Percentiles rank a stretch among this genome's conserved stretches.
These are phyloP conservation scores for Listronotus bonariensis DNA, from an alignment of 1,140 invertebrate species.

Conservation along the genomic window DNA sequence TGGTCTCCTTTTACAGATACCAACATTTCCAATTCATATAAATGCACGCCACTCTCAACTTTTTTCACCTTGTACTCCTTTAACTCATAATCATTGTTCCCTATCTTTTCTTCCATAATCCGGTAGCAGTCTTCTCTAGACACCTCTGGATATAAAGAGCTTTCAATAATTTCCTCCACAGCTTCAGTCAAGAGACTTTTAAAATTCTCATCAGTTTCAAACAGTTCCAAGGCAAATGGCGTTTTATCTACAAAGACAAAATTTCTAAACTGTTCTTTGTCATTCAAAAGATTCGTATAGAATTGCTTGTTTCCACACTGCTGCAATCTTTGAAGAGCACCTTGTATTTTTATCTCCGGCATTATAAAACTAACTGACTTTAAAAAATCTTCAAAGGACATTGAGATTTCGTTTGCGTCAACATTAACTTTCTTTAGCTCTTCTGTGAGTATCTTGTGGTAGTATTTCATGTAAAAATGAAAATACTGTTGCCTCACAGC, in stretches of 20 bases:
- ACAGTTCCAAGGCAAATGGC: slow-evolving; percentile 28
- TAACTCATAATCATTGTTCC: slow-evolving; percentile 13
- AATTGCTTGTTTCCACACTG: slow-evolving; percentile 33
- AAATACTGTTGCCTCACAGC: slow-evolving; percentile 16
- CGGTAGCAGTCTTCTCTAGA: slow-evolving; percentile 31
- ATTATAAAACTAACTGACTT: slow-evolving; percentile 30
- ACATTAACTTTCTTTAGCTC: slow-evolving; percentile 6
- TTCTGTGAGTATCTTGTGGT: slow-evolving; percentile 13
- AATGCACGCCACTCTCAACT: background rate
- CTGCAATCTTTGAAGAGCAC: slow-evolving; percentile 21
- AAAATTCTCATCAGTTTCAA: slow-evolving; percentile 25
- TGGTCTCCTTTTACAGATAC: background rate
- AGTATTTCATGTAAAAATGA: slow-evolving; percentile 22
- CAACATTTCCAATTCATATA: slow-evolving; percentile 10
- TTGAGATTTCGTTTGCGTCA: background rate
- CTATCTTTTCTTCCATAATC: slow-evolving; percentile 23
- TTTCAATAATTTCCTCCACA: slow-evolving; percentile 24
- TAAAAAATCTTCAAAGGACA: slow-evolving; percentile 24
- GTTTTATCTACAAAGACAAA: slow-evolving; percentile 29
- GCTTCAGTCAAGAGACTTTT: slow-evolving; percentile 19
- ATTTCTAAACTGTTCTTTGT: slow-evolving; percentile 22
- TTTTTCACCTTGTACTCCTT: slow-evolving; percentile 5
- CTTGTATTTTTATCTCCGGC: slow-evolving; percentile 30
- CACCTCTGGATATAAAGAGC: slow-evolving; percentile 10
- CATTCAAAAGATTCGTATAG: slow-evolving; percentile 22